Evolutionary conservation across 2,888 invertebrate species (phyloP).

Genomic region (Liodrosophila aerea): DNA sequence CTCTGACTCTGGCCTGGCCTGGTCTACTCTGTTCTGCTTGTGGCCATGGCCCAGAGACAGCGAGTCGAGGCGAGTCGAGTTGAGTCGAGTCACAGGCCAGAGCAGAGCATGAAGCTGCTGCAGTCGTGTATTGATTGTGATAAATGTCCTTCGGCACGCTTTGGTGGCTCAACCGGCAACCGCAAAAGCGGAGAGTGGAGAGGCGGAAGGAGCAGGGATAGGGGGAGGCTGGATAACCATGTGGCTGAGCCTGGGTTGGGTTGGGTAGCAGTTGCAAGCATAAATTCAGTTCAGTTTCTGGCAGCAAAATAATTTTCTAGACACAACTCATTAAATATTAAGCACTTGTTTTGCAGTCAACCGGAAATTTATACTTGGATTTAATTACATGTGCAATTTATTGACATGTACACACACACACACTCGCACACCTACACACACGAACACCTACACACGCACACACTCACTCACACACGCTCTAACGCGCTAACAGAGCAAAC

Average conservation of each 20-base stretch:
- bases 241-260: conserved; percentile 26
- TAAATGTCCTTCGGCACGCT: conserved; percentile 67
- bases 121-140: conserved; percentile 70
- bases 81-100: conserved; percentile 10
- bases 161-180: conserved; percentile 40
- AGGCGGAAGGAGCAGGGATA: background rate
- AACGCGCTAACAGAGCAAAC: conserved; percentile 51
- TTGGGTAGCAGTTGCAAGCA: conserved; percentile 15
- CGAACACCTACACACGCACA: conserved; percentile 8
- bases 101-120: conserved; percentile 37
- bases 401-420: conserved; percentile 21
- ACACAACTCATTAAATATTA: conserved; percentile 70
- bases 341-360: conserved; percentile 44
- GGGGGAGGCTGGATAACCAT: conserved; percentile 13
- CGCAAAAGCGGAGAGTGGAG: conserved; percentile 23
- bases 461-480: conserved; percentile 29
- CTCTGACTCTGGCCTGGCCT: background rate
- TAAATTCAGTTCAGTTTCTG: conserved; percentile 39
- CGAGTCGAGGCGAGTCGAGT: conserved; percentile 21
- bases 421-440: conserved; percentile 1
- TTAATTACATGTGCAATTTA: conserved; percentile 61
- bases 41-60: conserved; percentile 20
- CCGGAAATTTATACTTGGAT: conserved; percentile 46
- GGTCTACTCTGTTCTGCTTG: conserved; percentile 12
- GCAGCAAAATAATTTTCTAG: conserved; percentile 42